Evolutionary conservation across 1,140 invertebrate species (phyloP).

Genomic region (Papilio helenus): DNA sequence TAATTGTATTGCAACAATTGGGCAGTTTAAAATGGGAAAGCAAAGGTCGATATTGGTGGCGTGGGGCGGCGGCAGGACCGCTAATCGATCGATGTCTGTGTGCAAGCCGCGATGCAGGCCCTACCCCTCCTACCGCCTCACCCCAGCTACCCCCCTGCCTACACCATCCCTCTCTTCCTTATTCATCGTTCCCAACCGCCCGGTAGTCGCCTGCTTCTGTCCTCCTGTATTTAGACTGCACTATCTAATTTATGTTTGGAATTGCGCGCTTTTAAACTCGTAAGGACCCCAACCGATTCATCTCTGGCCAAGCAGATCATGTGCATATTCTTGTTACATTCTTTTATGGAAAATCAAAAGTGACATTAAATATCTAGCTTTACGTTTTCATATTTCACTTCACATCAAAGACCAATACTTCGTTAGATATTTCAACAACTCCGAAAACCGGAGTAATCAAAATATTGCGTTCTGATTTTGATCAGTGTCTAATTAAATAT

Average conservation of each 20-base stretch:
- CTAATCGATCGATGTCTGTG: slow-evolving; percentile 80
- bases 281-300: background rate
- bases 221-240: slow-evolving; percentile 77
- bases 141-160: slow-evolving; percentile 51
- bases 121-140: slow-evolving; percentile 58
- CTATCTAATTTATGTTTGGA: slow-evolving; percentile 81
- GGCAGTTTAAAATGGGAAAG: slow-evolving; percentile 67
- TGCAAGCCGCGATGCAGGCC: slow-evolving; percentile 69
- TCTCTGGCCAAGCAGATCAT: background rate
- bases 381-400: no score
- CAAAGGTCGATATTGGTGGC: slow-evolving; percentile 74
- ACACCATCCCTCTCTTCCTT: slow-evolving; percentile 72
- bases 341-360: background rate
- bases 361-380: no score
- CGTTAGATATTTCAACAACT: background rate
- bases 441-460: background rate
- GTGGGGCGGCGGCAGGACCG: slow-evolving; percentile 64
- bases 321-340: background rate
- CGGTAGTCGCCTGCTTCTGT: slow-evolving; percentile 74
- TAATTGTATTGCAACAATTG: slow-evolving; percentile 66
- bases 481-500: slow-evolving; percentile 34
- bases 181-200: slow-evolving; percentile 77
- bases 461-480: slow-evolving; percentile 5
- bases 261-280: slow-evolving; percentile 68
- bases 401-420: background rate